Base-by-base conservation (phyloP, 2,888 invertebrate genomes). In the Nomada lathburiana region DNA sequence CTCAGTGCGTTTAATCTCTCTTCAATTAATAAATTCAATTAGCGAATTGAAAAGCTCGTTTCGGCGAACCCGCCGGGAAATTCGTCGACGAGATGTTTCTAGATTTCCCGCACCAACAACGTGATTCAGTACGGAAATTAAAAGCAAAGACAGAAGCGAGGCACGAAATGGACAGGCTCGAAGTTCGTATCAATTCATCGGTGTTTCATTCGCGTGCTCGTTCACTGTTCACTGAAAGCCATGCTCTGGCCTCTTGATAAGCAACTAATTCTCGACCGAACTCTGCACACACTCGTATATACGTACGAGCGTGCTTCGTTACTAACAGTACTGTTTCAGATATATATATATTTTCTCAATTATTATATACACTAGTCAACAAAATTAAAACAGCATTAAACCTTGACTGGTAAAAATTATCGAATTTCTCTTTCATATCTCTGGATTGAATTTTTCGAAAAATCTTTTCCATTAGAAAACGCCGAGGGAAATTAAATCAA, bases 11-110 rank as follows among this genome's bases (percentile, higher is more conserved):
- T 71, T 60, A 67, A 67, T 64, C 55, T 57, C 50, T 67, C 63
- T 79, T 68, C 47, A 55, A 70, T 73, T 77, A 73, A 77, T 53
- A 53, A 63, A 73, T 60, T 81, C 65, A 82, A 82, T 79, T 75
- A 79, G n/a, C 63, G 44, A 52, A 65, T 74, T 13, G 78, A 63
- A 70, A 77, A 36, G 36, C 64, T 7, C 20, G 20, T 50, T 44
- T 26, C 59, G 18, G 16, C 23, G 44, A 23, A 26, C 5, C 20
- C 29, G 9, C 16, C 2, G 4, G 16, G 57, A 16, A 69, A 23
- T 69, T 57, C 52, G 2, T 10, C 4, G 16, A 13, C 62, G 47
- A 20, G 23, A 62, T 20, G 50, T 42, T 42, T 60, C 29, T 50
- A 59, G 59, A 52, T 65, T 59, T 52, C 26, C 36, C 26, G n/a